Percentiles rank a stretch among this genome's conserved stretches.
Conservation (phyloP, 1,140 invertebrate genomes). For the Aphelenchoides avenae region DNA sequence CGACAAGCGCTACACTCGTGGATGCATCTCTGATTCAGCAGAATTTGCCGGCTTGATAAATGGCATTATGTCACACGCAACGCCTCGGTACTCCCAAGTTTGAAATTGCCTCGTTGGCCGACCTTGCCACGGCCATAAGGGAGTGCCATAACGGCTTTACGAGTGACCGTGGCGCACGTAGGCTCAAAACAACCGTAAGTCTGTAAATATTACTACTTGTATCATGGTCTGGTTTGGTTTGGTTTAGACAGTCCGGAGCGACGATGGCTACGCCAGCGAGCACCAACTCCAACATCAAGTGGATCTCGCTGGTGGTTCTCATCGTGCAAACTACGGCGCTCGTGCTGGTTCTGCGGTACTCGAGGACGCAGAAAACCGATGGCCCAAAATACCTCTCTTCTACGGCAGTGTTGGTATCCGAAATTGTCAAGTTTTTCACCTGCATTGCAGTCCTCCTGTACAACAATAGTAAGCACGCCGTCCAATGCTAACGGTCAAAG, state of each 20-base stretch:
- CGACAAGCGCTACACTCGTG: too few species aligned
- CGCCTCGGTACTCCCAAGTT: too few species aligned
- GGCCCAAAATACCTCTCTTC: conserved; percentile 62
- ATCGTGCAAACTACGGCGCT: conserved; percentile 63
- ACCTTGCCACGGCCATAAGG: too few species aligned
- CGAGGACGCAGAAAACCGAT: conserved; percentile 54
- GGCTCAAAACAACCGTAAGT: too few species aligned
- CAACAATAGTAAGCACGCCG: conserved; percentile 46
- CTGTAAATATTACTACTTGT: background rate
- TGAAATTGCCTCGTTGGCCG: too few species aligned
- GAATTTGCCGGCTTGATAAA: too few species aligned
- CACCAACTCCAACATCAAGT: conserved; percentile 39
- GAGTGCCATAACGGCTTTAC: too few species aligned
- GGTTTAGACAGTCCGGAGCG: background rate
- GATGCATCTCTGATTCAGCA: too few species aligned
- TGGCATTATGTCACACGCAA: too few species aligned
- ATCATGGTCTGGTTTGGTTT: background rate
- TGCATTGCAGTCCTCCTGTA: conserved; percentile 60
- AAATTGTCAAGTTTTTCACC: conserved; percentile 62
- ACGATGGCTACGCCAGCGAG: too few species aligned
- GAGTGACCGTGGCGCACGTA: too few species aligned
- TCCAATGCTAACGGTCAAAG: too few species aligned
- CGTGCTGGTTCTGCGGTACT: conserved; percentile 63
- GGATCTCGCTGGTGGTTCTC: conserved; percentile 59
- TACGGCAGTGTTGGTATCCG: conserved; percentile 62